phyloP scores from a whole-genome alignment of 2,888 invertebrate genomes.

The Hylaea fasciaria region DNA sequence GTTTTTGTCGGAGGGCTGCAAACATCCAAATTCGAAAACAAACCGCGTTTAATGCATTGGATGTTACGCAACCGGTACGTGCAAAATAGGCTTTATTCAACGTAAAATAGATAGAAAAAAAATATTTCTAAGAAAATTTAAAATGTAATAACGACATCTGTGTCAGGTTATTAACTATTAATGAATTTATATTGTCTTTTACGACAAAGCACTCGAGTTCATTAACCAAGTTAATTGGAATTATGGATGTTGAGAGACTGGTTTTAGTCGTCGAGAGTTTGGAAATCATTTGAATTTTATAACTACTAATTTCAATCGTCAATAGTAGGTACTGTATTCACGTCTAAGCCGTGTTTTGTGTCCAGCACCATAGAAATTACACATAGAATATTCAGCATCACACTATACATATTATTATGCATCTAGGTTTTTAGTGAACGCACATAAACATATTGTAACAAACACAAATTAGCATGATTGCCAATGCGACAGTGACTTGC shows the following conservation, averaged over 20 bases:
- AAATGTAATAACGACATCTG: background rate
- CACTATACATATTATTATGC: background rate
- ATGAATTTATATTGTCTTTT: slow-evolving; percentile 14
- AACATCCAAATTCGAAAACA: slow-evolving; percentile 21
- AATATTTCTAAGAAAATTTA: background rate
- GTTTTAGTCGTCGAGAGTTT: slow-evolving; percentile 7
- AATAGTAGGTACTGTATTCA: no score
- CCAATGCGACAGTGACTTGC: slow-evolving; percentile 14
- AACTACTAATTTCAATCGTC: no score
- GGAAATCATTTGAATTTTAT: slow-evolving; percentile 17
- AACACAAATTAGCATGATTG: slow-evolving; percentile 13
- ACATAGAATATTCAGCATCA: background rate
- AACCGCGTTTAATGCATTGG: slow-evolving; percentile 7
- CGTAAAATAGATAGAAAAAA: background rate
- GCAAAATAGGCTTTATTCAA: background rate
- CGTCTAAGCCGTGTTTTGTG: background rate
- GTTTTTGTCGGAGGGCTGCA: slow-evolving; percentile 13
- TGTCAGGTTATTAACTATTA: slow-evolving; percentile 6
- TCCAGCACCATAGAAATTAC: no score
- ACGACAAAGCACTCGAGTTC: slow-evolving; percentile 14
- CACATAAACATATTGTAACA: slow-evolving; percentile 4
- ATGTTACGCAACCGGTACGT: slow-evolving; percentile 7
- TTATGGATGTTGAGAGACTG: slow-evolving; percentile 10
- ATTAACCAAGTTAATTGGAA: slow-evolving; percentile 22
- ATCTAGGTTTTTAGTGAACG: background rate